A percentile compares a stretch with the other conserved stretches of the same genome.
These are phyloP conservation scores for Indicator indicator DNA, from an alignment of 2,113 vertebrate genomes.

Conservation along the genomic window DNA sequence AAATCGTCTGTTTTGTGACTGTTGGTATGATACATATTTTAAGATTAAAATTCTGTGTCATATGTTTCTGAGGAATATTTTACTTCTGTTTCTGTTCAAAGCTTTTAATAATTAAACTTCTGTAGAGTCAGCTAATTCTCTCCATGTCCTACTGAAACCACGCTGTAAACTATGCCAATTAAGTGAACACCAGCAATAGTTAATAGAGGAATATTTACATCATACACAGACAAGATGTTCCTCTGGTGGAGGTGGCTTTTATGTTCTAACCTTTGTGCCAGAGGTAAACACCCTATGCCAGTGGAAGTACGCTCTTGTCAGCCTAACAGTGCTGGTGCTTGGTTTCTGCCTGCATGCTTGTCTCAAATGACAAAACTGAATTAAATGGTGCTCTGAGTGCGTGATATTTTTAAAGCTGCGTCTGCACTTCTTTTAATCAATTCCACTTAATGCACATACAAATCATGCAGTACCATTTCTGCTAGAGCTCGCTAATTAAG, in stretches of 20 bases:
- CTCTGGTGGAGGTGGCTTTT: background rate
- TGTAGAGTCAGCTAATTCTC: background rate
- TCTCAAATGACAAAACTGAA: background rate
- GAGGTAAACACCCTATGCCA: rapidly evolving
- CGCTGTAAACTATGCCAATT: background rate
- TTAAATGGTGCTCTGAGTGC: background rate
- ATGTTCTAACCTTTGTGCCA: background rate
- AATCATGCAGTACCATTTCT: background rate
- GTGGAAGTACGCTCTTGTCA: background rate
- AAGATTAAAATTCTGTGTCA: background rate
- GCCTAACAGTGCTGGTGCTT: rapidly evolving
- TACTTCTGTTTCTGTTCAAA: background rate
- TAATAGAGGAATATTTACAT: background rate
- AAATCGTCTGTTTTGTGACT: background rate
- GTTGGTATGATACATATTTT: background rate
- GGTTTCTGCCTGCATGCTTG: background rate
- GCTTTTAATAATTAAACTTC: background rate
- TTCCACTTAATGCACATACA: background rate
- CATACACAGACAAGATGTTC: background rate
- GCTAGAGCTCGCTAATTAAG: background rate
- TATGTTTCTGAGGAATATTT: background rate
- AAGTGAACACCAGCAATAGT: background rate
- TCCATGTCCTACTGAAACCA: background rate
- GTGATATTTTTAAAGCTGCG: background rate
- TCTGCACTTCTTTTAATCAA: background rate